Conservation (phyloP, 2,888 invertebrate genomes). For the Eretmocerus hayati region DNA sequence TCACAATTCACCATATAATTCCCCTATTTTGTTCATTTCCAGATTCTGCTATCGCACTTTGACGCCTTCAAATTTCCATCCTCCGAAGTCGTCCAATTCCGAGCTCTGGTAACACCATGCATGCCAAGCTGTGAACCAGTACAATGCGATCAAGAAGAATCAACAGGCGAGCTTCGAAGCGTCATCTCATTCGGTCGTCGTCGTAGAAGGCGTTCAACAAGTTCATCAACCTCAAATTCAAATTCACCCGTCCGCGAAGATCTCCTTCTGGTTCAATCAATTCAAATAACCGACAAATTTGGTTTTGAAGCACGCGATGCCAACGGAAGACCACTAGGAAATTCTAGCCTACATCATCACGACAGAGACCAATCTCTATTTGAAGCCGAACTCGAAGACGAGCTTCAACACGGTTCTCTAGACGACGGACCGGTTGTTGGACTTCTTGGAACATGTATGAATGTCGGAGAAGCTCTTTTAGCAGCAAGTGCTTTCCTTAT, state of each 20-base stretch:
- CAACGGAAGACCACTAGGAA: neutral
- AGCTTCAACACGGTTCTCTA: constrained; percentile 33
- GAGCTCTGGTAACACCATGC: constrained; percentile 90
- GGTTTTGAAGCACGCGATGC: constrained; percentile 58
- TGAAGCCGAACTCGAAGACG: constrained; percentile 26
- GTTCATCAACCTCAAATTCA: constrained; percentile 48
- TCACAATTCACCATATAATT: no score
- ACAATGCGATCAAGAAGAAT: constrained; percentile 78
- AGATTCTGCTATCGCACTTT: constrained; percentile 82
- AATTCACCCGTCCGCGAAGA: constrained; percentile 63
- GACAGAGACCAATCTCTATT: neutral
- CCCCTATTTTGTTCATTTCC: constrained; percentile 35
- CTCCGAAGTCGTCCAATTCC: constrained; percentile 90
- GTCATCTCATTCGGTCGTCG: constrained; percentile 77
- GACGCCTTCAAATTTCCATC: constrained; percentile 96
- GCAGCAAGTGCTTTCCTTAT: constrained; percentile 80
- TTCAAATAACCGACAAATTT: constrained; percentile 89
- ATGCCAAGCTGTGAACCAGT: constrained; percentile 90
- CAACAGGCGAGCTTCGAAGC: constrained; percentile 75
- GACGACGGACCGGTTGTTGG: constrained; percentile 40
- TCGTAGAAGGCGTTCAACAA: constrained; percentile 58
- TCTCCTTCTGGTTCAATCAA: constrained; percentile 80
- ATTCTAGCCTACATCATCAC: constrained; percentile 4
- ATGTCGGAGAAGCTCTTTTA: constrained; percentile 73
- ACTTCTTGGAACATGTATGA: constrained; percentile 57